Base-by-base conservation (phyloP, 1,140 invertebrate species). In the Thalassaphorura encarpata region DNA sequence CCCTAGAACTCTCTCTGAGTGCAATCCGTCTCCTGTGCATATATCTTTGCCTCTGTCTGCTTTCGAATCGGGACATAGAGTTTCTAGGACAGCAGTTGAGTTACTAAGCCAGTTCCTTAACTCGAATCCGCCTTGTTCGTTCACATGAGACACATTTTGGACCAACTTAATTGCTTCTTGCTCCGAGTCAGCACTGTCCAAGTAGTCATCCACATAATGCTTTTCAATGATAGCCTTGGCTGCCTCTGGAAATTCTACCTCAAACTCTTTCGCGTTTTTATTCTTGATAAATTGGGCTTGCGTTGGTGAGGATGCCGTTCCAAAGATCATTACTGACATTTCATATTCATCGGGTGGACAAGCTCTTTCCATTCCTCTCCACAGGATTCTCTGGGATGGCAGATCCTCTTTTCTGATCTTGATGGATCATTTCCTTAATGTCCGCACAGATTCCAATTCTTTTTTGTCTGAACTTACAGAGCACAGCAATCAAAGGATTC, bases 181-280 rank as follows among this genome's bases (percentile, higher is more conserved):
- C 42, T 43, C 60, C 3, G 46, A 50, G 36, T 54, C 52, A 8
- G 27, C 16, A n/a, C 46, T 49, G 42, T 61, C 55, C 16, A 62
- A 26, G 3, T 41, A 59, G 39, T 64, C 60, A 39, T 64, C 62
- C 16, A 61, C 41, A 29, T 64, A 64, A 45, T 54, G 48, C 8
- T 53, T 2, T 13, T 47, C 4, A 6, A 50, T 8, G 5, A 63
- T 54, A 16, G 55, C 46, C 2, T 29, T 28, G 1, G 29, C 43
- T 26, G 50, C 57, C 31, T 18, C 40, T 31, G 57, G 47, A 13
- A 19, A 46, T 23, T 54, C 21, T 5, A 48, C 45, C n/a, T n/a
- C 2, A 48, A 39, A 51, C 23, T 49, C n/a, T 24, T 54, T 21
- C 3, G 58, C 54, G 36, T 61, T 61, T 24, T 27, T 41, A 19